Base-by-base conservation (phyloP, 1,140 invertebrate species). In the Linepithema humile region DNA sequence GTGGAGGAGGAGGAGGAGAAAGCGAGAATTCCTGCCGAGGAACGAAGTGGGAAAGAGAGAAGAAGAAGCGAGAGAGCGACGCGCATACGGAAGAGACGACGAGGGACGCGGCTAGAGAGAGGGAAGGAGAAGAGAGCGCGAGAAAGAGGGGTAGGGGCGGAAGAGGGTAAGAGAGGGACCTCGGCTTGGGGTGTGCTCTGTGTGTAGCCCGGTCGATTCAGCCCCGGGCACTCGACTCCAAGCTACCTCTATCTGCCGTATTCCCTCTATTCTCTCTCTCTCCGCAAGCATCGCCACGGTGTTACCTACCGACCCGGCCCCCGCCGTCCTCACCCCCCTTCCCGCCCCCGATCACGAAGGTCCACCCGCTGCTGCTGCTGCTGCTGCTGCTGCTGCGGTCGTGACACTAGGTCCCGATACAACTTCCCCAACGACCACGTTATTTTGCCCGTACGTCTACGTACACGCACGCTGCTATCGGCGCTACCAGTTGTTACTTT, bases 201-300 rank as follows among this genome's bases (percentile, higher is more conserved):
- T 93, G 91, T 92, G 93, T 91, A 92, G 91, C 93, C 93, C 92
- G 94, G 94, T 94, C 93, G 94, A 94, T 94, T 94, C 89, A 90
- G 89, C 89, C 89, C 89, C 89, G 88, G 89, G 89, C 89, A 90
- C 89, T 90, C 89, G 88, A 89, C 88, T 89, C 88, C 88, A 88
- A 88, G 87, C 87, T 92, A 93, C 91, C 91, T 93, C 92, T 93
- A 93, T 93, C 92, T 93, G 92, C 91, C 88, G 89, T 92, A 92
- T 92, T 93, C 91, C 80, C 90, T 89, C 90, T 88, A 89, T 90
- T 89, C 85, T 84, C 87, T 91, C 86, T 83, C 75, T 90, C 89
- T 82, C 88, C 85, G 86, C 87, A 88, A 88, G 77, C 86, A 88
- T 85, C 82, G 86, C 86, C 86, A 88, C 89, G 87, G 89, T 87